Conservation (phyloP, 1,140 invertebrate species). For the Planococcus citri region DNA sequence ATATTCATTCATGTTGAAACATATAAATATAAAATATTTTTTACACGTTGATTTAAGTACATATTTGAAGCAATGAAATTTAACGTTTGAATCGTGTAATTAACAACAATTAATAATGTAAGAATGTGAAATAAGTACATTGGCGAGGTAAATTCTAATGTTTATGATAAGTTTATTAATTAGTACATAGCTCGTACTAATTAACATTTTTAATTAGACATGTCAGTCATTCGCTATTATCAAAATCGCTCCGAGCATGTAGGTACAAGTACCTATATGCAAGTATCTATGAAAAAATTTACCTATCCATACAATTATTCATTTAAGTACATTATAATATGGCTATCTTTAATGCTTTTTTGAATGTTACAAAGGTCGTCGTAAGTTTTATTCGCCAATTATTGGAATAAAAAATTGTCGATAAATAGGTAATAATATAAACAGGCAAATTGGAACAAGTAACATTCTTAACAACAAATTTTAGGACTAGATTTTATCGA, state of each 20-base stretch:
- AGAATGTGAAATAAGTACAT: neutral
- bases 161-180: constrained; percentile 7
- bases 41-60: neutral
- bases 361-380: no score
- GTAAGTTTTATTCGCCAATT: no score
- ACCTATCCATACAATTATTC: no score
- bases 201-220: constrained; percentile 13
- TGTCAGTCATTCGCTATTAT: neutral
- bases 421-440: neutral
- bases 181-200: neutral
- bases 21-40: neutral
- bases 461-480: neutral
- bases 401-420: neutral
- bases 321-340: neutral
- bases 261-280: no score
- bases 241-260: neutral
- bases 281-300: no score
- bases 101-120: constrained; percentile 11
- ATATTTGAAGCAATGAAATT: neutral
- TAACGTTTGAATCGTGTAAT: neutral
- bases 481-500: neutral
- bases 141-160: constrained; percentile 17
- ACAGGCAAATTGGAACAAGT: neutral
- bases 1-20: neutral
- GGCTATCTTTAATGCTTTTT: neutral